Evolutionary conservation across 2,113 vertebrate species (phyloP), one percentile per base, ranked within the genome.

Genomic region (Tretioscincus oriximinensis): DNA sequence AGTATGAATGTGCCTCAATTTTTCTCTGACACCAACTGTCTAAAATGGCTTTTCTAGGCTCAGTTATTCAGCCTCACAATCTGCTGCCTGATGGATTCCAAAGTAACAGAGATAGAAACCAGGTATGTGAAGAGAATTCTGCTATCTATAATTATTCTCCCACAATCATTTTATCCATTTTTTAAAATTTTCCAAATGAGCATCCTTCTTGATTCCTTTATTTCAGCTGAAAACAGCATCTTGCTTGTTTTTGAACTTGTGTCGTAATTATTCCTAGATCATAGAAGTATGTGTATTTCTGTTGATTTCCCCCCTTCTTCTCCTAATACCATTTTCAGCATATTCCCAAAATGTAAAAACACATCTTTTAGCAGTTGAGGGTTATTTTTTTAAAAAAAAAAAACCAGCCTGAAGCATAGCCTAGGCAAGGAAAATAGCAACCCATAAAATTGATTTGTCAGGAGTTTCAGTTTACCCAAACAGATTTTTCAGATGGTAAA

Each of bases 391-490:
- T 35, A 5, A 16, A 26, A 41, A 41, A 29, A 69, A 41, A 41
- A n/a, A 58, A 58, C 4, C 18, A 60, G 66, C 77, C 29, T n/a
- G 49, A 78, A 28, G 77, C 77, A 60, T 69, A 69, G 22, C 14
- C 51, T 51, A 78, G 77, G 66, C 77, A 69, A 41, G 49, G 66
- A 69, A 78, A 78, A 69, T 5, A 60, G 66, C 49, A 78, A 24
- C 47, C 77, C 24, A 69, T 60, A 29, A 66, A 78, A 78, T 78
- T 78, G 68, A 78, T 69, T 67, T 78, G 29, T 60, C 51, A 60
- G 29, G 58, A 69, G 77, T 35, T 68, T 51, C 4, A 35, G 47
- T 35, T 14, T 49, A 47, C 24, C 47, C 31, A 51, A 77, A 69
- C 29, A 18, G 28, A 58, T 49, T 68, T 68, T 69, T 70, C 29